phyloP scores from a whole-genome alignment of 2,797 vertebrate species.

The Pseudopleuronectes americanus region DNA sequence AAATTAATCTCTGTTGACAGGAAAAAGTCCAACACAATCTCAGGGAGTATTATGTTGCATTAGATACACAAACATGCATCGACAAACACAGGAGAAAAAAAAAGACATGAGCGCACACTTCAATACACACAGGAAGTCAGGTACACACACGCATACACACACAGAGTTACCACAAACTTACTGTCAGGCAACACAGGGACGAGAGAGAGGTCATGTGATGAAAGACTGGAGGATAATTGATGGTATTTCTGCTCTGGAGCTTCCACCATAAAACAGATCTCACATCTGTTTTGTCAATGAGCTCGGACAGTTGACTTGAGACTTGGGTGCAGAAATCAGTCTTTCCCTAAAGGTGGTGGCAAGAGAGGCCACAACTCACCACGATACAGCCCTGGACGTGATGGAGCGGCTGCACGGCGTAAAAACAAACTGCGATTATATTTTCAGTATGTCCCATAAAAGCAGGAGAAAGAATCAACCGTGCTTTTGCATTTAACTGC shows the following conservation, averaged over 20 bases:
- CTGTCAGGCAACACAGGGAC: slow-evolving; percentile 14
- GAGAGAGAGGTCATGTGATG: slow-evolving; percentile 58
- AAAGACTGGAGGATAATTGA: slow-evolving; percentile 59
- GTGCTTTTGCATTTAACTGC: neutral
- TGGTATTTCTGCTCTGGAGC: slow-evolving; percentile 60
- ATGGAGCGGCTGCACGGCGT: neutral
- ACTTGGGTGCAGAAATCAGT: slow-evolving; percentile 33
- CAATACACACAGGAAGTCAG: neutral
- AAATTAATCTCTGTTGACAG: slow-evolving; percentile 62
- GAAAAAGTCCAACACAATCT: slow-evolving; percentile 48
- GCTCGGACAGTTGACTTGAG: slow-evolving; percentile 39
- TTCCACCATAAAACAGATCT: slow-evolving; percentile 46
- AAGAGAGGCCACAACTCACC: slow-evolving; percentile 20
- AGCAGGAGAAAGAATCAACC: neutral
- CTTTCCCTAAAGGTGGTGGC: slow-evolving; percentile 23
- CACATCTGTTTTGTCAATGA: slow-evolving; percentile 67
- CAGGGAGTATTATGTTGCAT: slow-evolving; percentile 22
- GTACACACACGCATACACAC: neutral
- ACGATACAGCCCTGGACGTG: neutral
- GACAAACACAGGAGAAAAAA: slow-evolving; percentile 1
- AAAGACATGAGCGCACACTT: neutral
- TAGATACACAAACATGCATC: neutral
- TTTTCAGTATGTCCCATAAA: too few relatives aligned
- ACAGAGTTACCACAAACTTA: slow-evolving; percentile 22
- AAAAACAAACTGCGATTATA: too few relatives aligned